Evolutionary conservation across 2,797 vertebrate species (phyloP).

Genomic region (Sebastes aleutianus): DNA sequence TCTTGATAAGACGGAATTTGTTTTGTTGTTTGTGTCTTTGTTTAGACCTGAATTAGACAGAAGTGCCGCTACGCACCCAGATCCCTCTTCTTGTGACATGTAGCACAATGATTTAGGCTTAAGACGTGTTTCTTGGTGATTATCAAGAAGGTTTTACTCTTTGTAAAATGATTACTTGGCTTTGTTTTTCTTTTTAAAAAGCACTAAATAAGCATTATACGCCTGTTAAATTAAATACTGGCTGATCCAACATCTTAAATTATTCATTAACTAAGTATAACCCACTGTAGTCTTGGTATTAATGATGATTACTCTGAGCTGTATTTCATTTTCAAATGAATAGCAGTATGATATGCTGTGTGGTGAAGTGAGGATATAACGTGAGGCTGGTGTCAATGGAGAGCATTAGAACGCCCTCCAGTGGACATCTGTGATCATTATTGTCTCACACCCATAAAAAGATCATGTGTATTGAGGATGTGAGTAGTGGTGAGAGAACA

Average conservation of each 20-base stretch:
- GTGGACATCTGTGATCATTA: conserved; percentile 39
- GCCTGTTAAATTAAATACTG: background rate
- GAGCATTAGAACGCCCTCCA: conserved; percentile 65
- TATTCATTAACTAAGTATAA: background rate
- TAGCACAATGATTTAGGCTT: background rate
- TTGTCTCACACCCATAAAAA: background rate
- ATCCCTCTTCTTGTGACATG: background rate
- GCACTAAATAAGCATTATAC: background rate
- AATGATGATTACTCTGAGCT: background rate
- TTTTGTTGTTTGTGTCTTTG: background rate
- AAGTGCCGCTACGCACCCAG: background rate
- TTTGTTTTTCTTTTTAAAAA: background rate
- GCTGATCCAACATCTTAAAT: background rate
- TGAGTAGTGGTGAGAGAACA: background rate
- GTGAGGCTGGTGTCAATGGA: background rate
- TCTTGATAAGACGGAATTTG: background rate
- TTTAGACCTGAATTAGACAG: background rate
- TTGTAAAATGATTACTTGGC: background rate
- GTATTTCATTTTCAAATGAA: conserved; percentile 6
- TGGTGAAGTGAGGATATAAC: background rate
- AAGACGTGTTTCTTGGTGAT: background rate
- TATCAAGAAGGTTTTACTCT: background rate
- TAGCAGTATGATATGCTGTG: background rate
- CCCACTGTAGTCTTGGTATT: background rate
- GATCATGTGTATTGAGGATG: background rate